Evolutionary conservation across 1,140 invertebrate species (phyloP).

Genomic region (Megalopta genalis): DNA sequence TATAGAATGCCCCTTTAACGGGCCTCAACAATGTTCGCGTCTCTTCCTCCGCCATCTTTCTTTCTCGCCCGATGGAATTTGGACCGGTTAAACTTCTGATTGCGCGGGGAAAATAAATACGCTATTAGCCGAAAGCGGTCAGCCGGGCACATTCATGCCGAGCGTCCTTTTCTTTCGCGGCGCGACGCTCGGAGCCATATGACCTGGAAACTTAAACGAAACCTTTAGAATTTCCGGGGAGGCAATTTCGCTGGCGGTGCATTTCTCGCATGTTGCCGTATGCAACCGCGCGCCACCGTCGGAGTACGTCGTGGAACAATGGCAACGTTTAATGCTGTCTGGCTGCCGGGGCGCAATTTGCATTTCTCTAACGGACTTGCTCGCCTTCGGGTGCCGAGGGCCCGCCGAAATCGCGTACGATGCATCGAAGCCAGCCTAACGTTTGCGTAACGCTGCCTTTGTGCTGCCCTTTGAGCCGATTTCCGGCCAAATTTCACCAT

Average conservation of each 20-base stretch:
- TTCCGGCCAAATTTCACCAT: conserved; percentile 43
- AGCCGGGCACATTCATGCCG: conserved; percentile 9
- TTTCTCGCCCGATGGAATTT: not conserved
- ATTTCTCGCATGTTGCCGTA: conserved; percentile 27
- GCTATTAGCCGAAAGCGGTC: conserved; percentile 22
- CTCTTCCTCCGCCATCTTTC: no score
- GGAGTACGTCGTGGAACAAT: conserved; percentile 36
- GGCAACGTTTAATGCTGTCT: conserved; percentile 48
- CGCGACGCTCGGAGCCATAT: conserved; percentile 50
- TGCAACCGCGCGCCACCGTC: conserved; percentile 16
- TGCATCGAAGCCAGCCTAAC: conserved; percentile 38
- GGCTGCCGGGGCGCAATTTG: conserved; percentile 57
- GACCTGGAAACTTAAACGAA: conserved; percentile 69
- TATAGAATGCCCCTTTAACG: no score
- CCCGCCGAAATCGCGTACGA: conserved; percentile 39
- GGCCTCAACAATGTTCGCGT: no score
- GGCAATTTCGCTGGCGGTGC: conserved; percentile 54
- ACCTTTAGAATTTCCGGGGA: conserved; percentile 54
- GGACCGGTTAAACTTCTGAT: conserved; percentile 35
- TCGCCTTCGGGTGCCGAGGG: not conserved
- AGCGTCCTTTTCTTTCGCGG: not conserved
- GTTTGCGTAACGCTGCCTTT: conserved; percentile 33
- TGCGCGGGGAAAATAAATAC: conserved; percentile 36
- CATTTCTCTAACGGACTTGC: conserved; percentile 48
- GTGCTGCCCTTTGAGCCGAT: conserved; percentile 53